These are phyloP conservation scores for Podocnemis expansa DNA, from an alignment of 2,113 vertebrate genomes.

Conservation along the genomic window DNA sequence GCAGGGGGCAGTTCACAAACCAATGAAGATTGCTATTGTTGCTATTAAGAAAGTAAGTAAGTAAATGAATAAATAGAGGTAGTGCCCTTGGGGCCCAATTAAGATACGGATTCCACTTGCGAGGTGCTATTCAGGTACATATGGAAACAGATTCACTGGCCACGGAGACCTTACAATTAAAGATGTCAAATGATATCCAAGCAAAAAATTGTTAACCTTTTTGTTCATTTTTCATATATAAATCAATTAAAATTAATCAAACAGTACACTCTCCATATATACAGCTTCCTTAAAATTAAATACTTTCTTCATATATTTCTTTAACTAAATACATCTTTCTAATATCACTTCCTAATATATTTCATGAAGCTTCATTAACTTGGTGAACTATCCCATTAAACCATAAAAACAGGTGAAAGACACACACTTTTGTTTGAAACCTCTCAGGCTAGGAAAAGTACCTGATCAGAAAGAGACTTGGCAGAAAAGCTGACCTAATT, in stretches of 20 bases:
- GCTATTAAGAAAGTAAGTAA: background rate
- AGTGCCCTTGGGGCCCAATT: background rate
- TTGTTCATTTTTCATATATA: background rate
- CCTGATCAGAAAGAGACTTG: background rate
- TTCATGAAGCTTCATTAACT: background rate
- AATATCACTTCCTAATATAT: background rate
- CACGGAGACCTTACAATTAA: background rate
- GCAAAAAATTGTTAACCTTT: background rate
- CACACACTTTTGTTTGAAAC: background rate
- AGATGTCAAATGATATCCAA: background rate
- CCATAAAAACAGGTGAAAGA: background rate
- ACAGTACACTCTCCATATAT: background rate
- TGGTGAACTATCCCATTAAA: background rate
- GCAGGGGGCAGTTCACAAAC: background rate
- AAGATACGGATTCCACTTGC: fast-evolving
- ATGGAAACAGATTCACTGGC: background rate
- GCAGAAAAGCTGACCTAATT: background rate
- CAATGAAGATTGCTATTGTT: background rate
- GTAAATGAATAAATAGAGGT: background rate
- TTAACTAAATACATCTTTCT: fast-evolving
- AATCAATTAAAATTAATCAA: background rate
- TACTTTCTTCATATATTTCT: background rate
- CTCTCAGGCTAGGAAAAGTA: background rate
- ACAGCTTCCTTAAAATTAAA: background rate
- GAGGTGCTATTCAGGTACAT: background rate